phyloP scores from a whole-genome alignment of 1,140 invertebrate species.

The Bombus affinis region DNA sequence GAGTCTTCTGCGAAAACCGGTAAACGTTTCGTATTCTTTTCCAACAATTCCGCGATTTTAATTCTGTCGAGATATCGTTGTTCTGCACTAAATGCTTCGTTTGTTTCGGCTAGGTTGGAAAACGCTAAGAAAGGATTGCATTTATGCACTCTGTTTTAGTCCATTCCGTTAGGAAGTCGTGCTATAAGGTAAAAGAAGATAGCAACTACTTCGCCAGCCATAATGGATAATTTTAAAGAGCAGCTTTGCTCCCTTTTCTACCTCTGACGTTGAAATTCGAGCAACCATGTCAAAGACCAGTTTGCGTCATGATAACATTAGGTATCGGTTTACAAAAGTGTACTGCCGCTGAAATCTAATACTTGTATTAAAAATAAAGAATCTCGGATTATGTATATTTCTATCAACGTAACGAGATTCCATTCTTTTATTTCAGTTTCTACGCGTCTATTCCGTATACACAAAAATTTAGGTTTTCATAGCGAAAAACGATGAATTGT shows the following conservation, averaged over 20 bases:
- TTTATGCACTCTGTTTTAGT: background rate
- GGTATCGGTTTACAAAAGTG: background rate
- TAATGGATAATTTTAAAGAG: background rate
- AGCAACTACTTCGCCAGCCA: background rate
- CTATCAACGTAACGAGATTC: background rate
- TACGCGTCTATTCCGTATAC: background rate
- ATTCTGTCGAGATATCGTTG: constrained; percentile 20
- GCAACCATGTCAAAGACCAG: background rate
- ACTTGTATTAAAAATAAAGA: background rate
- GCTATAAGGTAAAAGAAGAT: background rate
- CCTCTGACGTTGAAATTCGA: background rate
- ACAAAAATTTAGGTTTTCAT: background rate
- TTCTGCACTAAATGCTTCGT: constrained; percentile 4
- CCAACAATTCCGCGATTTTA: constrained; percentile 18
- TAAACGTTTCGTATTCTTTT: background rate
- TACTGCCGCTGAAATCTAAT: background rate
- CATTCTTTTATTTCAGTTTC: background rate
- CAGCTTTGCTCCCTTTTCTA: too few species aligned
- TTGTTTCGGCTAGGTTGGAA: background rate
- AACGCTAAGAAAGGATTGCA: background rate
- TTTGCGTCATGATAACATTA: background rate
- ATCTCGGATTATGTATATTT: background rate
- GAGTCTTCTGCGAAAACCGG: background rate
- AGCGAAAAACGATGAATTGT: background rate
- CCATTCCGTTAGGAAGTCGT: background rate